Conservation (phyloP, 2,113 vertebrate species). For the Andinoacara biseriatus region DNA sequence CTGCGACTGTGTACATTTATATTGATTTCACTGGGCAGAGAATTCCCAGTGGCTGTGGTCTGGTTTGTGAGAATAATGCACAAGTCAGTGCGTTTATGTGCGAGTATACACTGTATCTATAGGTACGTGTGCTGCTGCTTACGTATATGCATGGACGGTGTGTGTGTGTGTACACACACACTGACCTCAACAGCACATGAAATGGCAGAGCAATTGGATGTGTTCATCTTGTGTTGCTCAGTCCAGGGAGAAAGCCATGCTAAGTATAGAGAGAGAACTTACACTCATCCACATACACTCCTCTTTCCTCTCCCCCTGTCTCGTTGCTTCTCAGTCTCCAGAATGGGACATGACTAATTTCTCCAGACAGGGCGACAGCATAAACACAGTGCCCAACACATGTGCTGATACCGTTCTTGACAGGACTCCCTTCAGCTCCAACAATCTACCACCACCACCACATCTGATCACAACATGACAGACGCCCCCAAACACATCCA, state of each 20-base stretch:
- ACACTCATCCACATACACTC: background rate
- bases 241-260: constrained; percentile 9
- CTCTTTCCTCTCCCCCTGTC: constrained; percentile 1
- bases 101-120: constrained; percentile 3
- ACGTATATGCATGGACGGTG: background rate
- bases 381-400: constrained; percentile 52
- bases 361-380: constrained; percentile 55
- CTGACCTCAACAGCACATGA: constrained; percentile 42
- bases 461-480: constrained; percentile 34
- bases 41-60: constrained; percentile 56
- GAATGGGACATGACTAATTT: constrained; percentile 65
- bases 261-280: constrained; percentile 1
- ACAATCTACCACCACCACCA: constrained; percentile 6
- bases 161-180: background rate
- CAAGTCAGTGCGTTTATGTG: background rate
- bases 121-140: background rate
- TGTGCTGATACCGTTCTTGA: constrained; percentile 55
- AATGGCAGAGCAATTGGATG: constrained; percentile 41
- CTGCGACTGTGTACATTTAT: constrained; percentile 58
- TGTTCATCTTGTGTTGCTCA: constrained; percentile 35
- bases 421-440: constrained; percentile 47
- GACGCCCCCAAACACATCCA: background rate
- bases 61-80: constrained; percentile 19
- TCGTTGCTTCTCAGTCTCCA: constrained; percentile 32
- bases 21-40: constrained; percentile 72